Conservation (phyloP, 2,113 vertebrate genomes). For the Nyctereutes procyonoides region DNA sequence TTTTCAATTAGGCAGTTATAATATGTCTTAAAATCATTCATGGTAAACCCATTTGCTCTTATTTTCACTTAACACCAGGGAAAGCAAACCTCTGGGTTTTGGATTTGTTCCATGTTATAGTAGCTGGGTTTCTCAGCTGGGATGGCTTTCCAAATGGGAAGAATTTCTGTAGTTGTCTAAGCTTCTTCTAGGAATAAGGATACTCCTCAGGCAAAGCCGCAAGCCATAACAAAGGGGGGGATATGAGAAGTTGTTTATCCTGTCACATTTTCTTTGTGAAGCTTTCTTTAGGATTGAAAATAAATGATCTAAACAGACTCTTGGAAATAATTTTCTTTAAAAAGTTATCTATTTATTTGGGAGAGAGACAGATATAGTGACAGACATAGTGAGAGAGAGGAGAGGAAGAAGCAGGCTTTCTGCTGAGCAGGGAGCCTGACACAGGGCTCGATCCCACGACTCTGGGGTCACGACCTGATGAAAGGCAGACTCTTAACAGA, state of each 20-base stretch:
- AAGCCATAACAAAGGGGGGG: neutral
- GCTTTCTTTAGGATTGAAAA: neutral
- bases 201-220: neutral
- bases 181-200: neutral
- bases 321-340: neutral
- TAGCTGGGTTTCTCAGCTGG: neutral
- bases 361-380: too few relatives aligned
- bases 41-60: neutral
- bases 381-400: too few relatives aligned
- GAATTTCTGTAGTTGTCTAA: neutral
- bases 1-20: constrained; percentile 33
- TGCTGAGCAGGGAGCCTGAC: too few relatives aligned
- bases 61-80: neutral
- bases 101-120: neutral
- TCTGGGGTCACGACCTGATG: too few relatives aligned
- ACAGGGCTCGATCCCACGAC: too few relatives aligned
- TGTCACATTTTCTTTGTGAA: neutral
- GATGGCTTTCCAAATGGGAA: neutral
- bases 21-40: neutral
- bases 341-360: too few relatives aligned
- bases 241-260: neutral
- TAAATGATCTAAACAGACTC: neutral
- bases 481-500: too few relatives aligned
- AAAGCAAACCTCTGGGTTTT: neutral
- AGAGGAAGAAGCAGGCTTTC: too few relatives aligned